Base-by-base conservation (phyloP, 2,888 invertebrate species). In the Synanthedon andrenaeformis region DNA sequence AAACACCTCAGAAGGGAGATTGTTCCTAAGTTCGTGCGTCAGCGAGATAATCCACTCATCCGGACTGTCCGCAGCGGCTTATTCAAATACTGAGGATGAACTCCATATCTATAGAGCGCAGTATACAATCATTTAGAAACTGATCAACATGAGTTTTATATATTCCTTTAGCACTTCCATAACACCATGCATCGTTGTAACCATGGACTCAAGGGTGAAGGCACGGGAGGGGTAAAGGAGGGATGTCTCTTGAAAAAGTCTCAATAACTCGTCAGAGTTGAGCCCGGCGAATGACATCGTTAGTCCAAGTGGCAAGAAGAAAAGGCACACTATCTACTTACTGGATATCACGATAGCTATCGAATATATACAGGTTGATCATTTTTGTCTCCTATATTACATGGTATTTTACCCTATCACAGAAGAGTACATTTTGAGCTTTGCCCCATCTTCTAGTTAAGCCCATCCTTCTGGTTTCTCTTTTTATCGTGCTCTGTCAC, bases 211-310 rank as follows among this genome's bases (percentile, higher is more conserved):
- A 35, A 35, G 35, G 35, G 35, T 68, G 66, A 60, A 64, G 58
- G 56, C 54, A 51, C 55, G 63, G 63, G 65, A 35, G 10, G 60
- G 64, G 56, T 53, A 56, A 58, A 59, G 55, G 57, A 65, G 72
- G 68, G 71, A 65, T 67, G 75, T 77, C 84, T 82, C 85, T 85
- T 85, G 82, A 86, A 85, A 85, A 84, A 84, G 84, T 85, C 85
- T 86, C 86, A 86, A 85, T 85, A 85, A 84, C 82, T 79, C 83
- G 84, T 78, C 82, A 81, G 75, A 68, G 73, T 67, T 77, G 78
- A 78, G 49, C 53, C 77, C 73, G 65, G 69, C 82, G 82, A 83
- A 85, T 86, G 86, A 86, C 86, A 80, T 86, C 86, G 86, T 86
- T 86, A 86, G 84, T 76, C 71, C 72, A 76, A 85, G 85, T 82